Evolutionary conservation across 2,797 vertebrate genomes (phyloP), one percentile per base, ranked within the genome.

Genomic region (Phalloptychus januarius): DNA sequence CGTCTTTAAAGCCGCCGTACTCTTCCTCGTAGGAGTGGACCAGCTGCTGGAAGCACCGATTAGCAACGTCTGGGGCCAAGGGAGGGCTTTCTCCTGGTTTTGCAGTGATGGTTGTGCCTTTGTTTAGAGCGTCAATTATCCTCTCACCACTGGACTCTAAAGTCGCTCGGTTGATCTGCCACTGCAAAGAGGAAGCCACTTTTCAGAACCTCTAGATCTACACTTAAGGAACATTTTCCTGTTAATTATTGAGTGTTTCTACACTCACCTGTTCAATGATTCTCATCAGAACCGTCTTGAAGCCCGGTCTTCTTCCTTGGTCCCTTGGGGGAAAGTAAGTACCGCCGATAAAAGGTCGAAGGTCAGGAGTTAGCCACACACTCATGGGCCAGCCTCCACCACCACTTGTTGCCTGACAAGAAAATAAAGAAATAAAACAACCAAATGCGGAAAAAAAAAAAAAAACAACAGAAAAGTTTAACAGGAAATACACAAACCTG

Each of bases 351-450:
- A 99, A 97, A 44, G 98, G 98, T 88, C 91, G 95, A 10, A 99
- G 97, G 38, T 96, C 96, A 75, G 98, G 97, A 31, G 98, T 99
- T 90, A 99, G 87, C 97, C 98, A 99, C 44, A 99, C 97, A 1
- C 94, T 99, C 98, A 99, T 99, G 7, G 97, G 98, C 98, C 98
- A 99, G 52, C 98, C 98, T 50, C 98, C 98, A 73, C 97, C 96
- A 28, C 97, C 97, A 33, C 95, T 97, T 76, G 97, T 98, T 52
- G 97, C 97, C 98, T 99, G 87, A 75, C 72, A 5, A 85, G 0
- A 61, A 25, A 1, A 42, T 75, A 73, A 1, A 28, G 5, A 20
- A 1, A 44, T 77, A 67, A 1, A 25, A 67, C 0, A 0, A 56
- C 2, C 18, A 38, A 31, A 50, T 73, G 6, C 5, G 1, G 38